Base-by-base conservation (phyloP, 2,797 vertebrate species). In the Sebastes alutus region DNA sequence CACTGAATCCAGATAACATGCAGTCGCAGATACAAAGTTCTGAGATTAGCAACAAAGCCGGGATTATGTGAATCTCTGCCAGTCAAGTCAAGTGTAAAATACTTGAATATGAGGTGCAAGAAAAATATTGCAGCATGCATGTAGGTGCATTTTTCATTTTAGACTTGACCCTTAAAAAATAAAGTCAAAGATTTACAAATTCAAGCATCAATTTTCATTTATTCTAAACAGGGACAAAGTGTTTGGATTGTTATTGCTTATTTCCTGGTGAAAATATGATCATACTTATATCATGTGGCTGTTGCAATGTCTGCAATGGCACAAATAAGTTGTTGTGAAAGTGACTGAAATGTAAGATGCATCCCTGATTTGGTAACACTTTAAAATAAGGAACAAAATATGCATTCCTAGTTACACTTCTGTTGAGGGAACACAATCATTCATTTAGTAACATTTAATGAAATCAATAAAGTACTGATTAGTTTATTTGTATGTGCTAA, bases 21-120 rank as follows among this genome's bases (percentile, higher is more conserved):
- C 72, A 84, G 88, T 71, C 42, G 76, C 77, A 82, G 78, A 83
- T 61, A 62, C 67, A 78, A 69, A 85, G 22, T 62, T 63, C 80
- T 86, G 82, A 92, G 92, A 92, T 93, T 91, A 93, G 82, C 81
- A 91, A 82, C 80, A 93, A 91, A 92, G 46, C 87, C 1, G 75
- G 87, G 91, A 93, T 94, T 92, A 93, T 13, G 46, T n/a, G 58
- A 87, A 69, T 85, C 83, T 74, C 80, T 66, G 72, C 6, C 62
- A 1, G 58, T 29, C 42, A 27, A 72, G 42, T 27, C 29, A 13
- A 81, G 75, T 63, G 77, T 54, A 32, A 77, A 78, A 81, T 55
- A 61, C 56, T 69, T 27, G 23, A 42, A 74, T 61, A 25, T 20
- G 16, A 46, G 33, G 22, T 12, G 35, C 16, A 62, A 38, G 64